Evolutionary conservation across 92 coral and sea anemone species (phyloP).

Genomic region (Blastomussa wellsi): DNA sequence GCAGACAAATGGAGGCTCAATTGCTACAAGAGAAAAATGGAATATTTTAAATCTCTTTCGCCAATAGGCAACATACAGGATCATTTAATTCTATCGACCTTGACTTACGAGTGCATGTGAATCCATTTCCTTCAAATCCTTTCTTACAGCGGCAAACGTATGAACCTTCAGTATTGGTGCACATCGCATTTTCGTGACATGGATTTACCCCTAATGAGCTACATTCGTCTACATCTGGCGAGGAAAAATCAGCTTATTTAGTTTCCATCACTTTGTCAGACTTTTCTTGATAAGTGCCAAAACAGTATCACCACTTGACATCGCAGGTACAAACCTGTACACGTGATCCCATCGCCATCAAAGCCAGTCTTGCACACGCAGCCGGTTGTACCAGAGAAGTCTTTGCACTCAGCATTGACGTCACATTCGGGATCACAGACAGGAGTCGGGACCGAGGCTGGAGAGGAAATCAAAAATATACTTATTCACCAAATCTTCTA

Average conservation of each 20-base stretch:
- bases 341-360: slow-evolving; percentile 46
- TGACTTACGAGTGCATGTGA: not conserved
- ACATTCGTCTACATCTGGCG: slow-evolving; percentile 27
- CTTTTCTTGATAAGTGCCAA: not conserved
- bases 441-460: not conserved
- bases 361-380: slow-evolving; percentile 22
- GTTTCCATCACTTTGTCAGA: not conserved
- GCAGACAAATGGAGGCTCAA: not conserved
- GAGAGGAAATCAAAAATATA: not conserved
- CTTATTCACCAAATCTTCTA: not conserved
- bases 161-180: slow-evolving; percentile 18
- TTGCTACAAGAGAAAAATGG: not conserved
- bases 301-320: not conserved
- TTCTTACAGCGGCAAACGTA: slow-evolving; percentile 32
- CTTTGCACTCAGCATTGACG: not conserved
- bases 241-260: not conserved
- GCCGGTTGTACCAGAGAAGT: not conserved
- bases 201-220: not conserved
- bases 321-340: slow-evolving; percentile 43
- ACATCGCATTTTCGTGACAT: slow-evolving; percentile 17
- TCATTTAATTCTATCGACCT: not conserved
- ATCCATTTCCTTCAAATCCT: slow-evolving; percentile 47
- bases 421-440: slow-evolving; percentile 1
- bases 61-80: not conserved
- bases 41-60: not conserved